phyloP scores from a whole-genome alignment of 2,113 vertebrate genomes.

The Heterotilapia buettikoferi region DNA sequence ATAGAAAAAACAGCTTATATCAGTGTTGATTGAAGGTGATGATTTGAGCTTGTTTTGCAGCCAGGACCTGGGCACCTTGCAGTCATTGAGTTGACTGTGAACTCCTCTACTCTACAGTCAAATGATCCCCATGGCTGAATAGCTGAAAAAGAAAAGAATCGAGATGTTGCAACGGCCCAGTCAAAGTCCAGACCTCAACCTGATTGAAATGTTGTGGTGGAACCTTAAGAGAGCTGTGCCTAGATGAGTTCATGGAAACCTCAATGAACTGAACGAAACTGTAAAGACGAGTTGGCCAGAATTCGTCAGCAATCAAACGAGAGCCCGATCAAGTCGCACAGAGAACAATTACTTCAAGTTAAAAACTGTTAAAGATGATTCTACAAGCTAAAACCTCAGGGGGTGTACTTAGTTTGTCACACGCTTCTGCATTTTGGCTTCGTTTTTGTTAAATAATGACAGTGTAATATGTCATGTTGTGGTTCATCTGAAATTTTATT shows the following conservation, averaged over 20 bases:
- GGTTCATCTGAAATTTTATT: not conserved
- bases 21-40: not conserved
- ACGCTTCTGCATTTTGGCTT: not conserved
- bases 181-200: not conserved
- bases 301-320: not conserved
- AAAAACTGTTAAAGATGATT: not conserved
- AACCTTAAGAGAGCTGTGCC: not conserved
- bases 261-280: not conserved
- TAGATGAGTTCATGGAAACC: not conserved
- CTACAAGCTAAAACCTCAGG: not conserved
- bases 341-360: not conserved
- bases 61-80: not conserved
- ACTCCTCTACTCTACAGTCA: not conserved
- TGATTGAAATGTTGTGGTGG: not conserved
- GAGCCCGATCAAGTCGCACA: not conserved
- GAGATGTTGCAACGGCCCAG: not conserved
- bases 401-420: not conserved
- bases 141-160: not conserved
- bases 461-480: not conserved
- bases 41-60: not conserved
- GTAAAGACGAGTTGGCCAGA: not conserved
- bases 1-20: not conserved
- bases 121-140: not conserved
- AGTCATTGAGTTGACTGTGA: not conserved
- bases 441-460: fast-evolving